phyloP scores from a whole-genome alignment of 2,113 vertebrate species.

The Petrocephalus microphthalmus region DNA sequence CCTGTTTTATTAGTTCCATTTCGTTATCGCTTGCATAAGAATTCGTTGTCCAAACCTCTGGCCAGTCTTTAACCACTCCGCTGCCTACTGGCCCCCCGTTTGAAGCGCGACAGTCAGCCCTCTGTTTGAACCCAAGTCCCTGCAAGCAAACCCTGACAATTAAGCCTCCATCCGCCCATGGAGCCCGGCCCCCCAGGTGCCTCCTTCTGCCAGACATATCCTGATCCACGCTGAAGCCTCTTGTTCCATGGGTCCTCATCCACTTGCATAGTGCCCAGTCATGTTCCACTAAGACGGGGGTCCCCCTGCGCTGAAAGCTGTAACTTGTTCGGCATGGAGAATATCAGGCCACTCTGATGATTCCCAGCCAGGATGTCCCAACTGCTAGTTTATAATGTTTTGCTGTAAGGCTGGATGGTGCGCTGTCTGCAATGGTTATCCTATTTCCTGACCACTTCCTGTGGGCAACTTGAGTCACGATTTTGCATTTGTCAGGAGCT shows the following conservation, averaged over 20 bases:
- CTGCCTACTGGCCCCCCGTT: not conserved
- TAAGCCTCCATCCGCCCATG: not conserved
- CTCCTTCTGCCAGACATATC: not conserved
- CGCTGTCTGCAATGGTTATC: not conserved
- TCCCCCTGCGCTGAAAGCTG: not conserved
- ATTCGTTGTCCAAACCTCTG: not conserved
- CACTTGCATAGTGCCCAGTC: not conserved
- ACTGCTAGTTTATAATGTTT: not conserved
- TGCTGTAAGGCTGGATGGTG: not conserved
- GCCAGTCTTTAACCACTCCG: not conserved
- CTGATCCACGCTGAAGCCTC: not conserved
- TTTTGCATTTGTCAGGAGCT: not conserved
- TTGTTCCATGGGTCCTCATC: not conserved
- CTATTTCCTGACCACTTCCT: not conserved
- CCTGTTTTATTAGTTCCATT: not conserved
- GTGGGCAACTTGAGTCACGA: not conserved
- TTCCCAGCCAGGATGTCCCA: not conserved
- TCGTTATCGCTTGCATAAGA: not conserved
- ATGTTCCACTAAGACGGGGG: not conserved
- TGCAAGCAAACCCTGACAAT: not conserved
- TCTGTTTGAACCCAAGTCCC: not conserved
- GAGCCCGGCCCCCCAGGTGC: not conserved
- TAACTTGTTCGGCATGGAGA: not conserved
- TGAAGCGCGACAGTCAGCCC: not conserved
- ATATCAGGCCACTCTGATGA: not conserved